A percentile compares a stretch with the other conserved stretches of the same genome.
Conservation (phyloP, 2,113 vertebrate genomes). For the Myotis brandtii region DNA sequence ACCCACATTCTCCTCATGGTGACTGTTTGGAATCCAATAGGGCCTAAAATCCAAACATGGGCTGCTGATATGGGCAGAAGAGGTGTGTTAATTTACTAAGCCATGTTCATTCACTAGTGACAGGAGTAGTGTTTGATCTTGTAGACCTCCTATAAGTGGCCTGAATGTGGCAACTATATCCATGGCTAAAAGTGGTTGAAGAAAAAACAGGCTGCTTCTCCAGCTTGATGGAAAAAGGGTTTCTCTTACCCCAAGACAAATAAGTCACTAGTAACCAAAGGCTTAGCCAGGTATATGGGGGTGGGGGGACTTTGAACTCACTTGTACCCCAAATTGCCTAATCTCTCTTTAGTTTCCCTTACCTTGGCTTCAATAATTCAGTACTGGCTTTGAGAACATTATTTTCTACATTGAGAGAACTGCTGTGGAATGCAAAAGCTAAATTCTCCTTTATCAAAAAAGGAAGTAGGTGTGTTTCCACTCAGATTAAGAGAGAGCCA, state of each 20-base stretch:
- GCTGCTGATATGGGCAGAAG: conserved; percentile 58
- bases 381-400: conserved; percentile 30
- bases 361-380: conserved; percentile 21
- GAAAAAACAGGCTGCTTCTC: conserved; percentile 1
- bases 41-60: conserved; percentile 61
- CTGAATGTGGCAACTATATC: conserved; percentile 41
- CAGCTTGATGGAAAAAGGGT: conserved; percentile 30
- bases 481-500: conserved; percentile 39
- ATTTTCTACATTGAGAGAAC: conserved; percentile 60
- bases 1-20: conserved; percentile 26
- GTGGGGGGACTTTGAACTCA: neutral
- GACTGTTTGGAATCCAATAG: conserved; percentile 61
- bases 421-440: conserved; percentile 10
- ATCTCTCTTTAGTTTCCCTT: neutral
- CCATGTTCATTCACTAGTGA: conserved; percentile 43
- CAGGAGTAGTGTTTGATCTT: conserved; percentile 40
- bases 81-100: conserved; percentile 57
- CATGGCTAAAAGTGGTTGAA: neutral
- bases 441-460: conserved; percentile 60
- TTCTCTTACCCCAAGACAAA: neutral
- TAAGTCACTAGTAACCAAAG: conserved; percentile 44
- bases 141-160: conserved; percentile 47
- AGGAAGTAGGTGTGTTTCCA: conserved; percentile 59
- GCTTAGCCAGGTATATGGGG: neutral
- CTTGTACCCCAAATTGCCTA: neutral